phyloP scores from a whole-genome alignment of 2,797 vertebrate species.

The Streptopelia turtur region DNA sequence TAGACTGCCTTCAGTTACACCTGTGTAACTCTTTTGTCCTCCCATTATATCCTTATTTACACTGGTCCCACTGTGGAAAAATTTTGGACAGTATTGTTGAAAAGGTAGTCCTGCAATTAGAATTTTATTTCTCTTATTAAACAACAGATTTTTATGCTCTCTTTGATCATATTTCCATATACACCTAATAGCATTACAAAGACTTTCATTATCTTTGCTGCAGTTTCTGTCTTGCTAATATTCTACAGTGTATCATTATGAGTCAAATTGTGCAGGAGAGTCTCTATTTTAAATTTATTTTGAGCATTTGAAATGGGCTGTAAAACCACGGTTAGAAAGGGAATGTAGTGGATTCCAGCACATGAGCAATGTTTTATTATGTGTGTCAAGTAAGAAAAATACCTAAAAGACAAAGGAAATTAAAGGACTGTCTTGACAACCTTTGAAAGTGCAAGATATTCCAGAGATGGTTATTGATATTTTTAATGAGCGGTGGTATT shows the following conservation, averaged over 20 bases:
- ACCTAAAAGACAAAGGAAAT: background rate
- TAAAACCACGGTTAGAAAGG: background rate
- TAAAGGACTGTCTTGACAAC: background rate
- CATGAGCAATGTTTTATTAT: background rate
- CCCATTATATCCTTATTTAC: background rate
- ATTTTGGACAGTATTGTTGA: background rate
- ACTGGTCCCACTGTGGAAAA: background rate
- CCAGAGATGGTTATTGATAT: background rate
- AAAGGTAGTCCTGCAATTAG: background rate
- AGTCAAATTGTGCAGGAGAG: background rate
- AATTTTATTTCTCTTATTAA: background rate
- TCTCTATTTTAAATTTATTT: background rate
- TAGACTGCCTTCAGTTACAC: slow-evolving; percentile 6
- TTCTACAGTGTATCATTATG: background rate
- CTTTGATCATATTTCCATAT: slow-evolving; percentile 26
- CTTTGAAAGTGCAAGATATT: background rate
- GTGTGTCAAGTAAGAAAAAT: background rate
- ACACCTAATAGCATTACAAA: background rate
- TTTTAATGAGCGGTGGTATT: background rate
- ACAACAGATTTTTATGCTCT: background rate
- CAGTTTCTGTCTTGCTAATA: background rate
- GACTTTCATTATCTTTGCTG: background rate
- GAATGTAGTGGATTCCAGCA: background rate
- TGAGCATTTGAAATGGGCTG: background rate
- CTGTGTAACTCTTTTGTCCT: background rate